Evolutionary conservation across 2,888 invertebrate genomes (phyloP), one percentile per base, ranked within the genome.

Genomic region (Hybos culiciformis): DNA sequence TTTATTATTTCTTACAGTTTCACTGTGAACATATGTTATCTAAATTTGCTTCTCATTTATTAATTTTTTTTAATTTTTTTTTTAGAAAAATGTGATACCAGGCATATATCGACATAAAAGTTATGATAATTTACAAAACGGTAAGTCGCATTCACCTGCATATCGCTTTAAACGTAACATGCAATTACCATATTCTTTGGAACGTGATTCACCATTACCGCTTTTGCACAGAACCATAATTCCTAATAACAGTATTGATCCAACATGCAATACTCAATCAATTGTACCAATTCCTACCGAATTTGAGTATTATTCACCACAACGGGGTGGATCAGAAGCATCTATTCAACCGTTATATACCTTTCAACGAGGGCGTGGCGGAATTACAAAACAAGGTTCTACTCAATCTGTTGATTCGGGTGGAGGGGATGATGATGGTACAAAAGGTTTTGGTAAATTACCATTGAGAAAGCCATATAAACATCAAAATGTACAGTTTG

Each of bases 111-210:
- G 59, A 44, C 62, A 58, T 55, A 65, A 66, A 53, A 67, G 67
- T 54, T 67, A 67, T 51, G 67, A 67, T 52, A 63, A 65, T 56
- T 61, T 67, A 48, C 66, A 66, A 56, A 67, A 66, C 51, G 67
- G 67, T 67, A 67, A 67, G 66, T 67, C 63, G 54, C 57, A 59
- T 32, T 44, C 42, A 38, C 51, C 55, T 21, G 54, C 63, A 46
- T 64, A 65, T 50, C 61, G 63, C 48, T 52, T 65, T 49, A 64
- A 50, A 50, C 46, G 50, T 50, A 52, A 52, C 46, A 49, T 66
- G 51, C 64, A 63, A 52, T 55, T 66, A 52, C 63, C 63, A 48
- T 57, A 63, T 50, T 62, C 65, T 46, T 66, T 66, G 44, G 65
- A 65, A 51, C 57, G 63, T 43, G 60, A 61, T 52, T 63, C 65